Base-by-base conservation (phyloP, 2,113 vertebrate genomes). In the Zapornia atra region DNA sequence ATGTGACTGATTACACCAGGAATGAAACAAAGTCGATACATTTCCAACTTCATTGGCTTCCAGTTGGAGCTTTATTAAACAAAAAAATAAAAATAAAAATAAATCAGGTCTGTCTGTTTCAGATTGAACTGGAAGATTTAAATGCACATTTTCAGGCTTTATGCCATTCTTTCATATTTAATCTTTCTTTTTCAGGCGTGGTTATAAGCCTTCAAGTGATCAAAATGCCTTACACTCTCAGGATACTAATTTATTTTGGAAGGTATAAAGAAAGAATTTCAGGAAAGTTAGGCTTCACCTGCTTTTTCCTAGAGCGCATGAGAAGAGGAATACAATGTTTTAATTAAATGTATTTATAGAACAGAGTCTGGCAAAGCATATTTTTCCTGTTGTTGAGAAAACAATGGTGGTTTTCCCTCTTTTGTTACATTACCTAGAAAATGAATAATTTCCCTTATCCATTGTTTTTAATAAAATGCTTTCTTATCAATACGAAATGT, bases 41-140 rank as follows among this genome's bases (percentile, higher is more conserved):
- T 82, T 88, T 84, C 77, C 40, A 57, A 26, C 26, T 86, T 75
- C 57, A 71, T 8, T 91, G 57, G 38, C 65, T 88, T 81, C 68
- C 51, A 86, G 36, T 20, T 82, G 56, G 26, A 57, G n/a, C 26
- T 78, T 75, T 78, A 78, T 48, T 64, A 92, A 94, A 90, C 26
- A 70, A 53, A 68, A 6, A 38, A 66, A n/a, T 7, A n/a, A 11
- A 24, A 60, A 21, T 1, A 77, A 72, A 79, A 5, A 88, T 77
- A 86, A 54, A 59, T 6, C 15, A 80, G 15, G 13, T 46, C 63
- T 94, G 44, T 83, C 87, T 93, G 20, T 73, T 38, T 86, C 56
- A 95, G 34, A 92, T 83, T 83, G 72, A 90, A 78, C 29, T 51
- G 28, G 51, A 78, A 93, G 88, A 94, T 88, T 81, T 95, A 97